Evolutionary conservation across 2,797 vertebrate species (phyloP).

Genomic region (Pteropus rufus): DNA sequence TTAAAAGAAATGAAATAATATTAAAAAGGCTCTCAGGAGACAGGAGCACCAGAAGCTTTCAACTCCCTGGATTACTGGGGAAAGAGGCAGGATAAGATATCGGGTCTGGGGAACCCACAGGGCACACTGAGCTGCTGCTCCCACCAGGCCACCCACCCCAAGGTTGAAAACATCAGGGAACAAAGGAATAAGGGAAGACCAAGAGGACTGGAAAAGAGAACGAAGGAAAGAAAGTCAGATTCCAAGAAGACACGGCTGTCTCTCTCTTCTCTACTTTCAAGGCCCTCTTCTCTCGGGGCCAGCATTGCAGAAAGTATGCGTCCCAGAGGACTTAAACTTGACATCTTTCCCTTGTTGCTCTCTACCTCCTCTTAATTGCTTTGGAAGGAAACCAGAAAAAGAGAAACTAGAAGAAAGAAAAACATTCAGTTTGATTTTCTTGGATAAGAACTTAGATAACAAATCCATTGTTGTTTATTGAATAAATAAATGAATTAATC

Average conservation of each 20-base stretch:
- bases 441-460: constrained; percentile 50
- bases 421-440: constrained; percentile 49
- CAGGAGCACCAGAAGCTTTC: constrained; percentile 53
- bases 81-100: background rate
- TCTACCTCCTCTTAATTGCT: constrained; percentile 49
- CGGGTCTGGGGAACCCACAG: background rate
- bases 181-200: background rate
- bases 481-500: constrained; percentile 64
- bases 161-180: background rate
- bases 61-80: background rate
- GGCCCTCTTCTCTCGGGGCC: background rate
- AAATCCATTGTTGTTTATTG: constrained; percentile 43
- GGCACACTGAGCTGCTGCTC: background rate
- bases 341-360: background rate
- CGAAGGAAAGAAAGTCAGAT: background rate
- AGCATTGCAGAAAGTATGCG: accelerated
- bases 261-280: background rate
- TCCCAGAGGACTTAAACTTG: background rate
- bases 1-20: constrained; percentile 80
- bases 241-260: background rate
- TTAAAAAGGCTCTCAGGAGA: constrained; percentile 73
- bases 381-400: constrained; percentile 64
- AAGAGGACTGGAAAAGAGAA: background rate
- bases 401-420: constrained; percentile 41
- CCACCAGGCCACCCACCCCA: background rate